These are phyloP conservation scores for Psix sp. DNA, from an alignment of 1,140 invertebrate species.

Conservation along the genomic window DNA sequence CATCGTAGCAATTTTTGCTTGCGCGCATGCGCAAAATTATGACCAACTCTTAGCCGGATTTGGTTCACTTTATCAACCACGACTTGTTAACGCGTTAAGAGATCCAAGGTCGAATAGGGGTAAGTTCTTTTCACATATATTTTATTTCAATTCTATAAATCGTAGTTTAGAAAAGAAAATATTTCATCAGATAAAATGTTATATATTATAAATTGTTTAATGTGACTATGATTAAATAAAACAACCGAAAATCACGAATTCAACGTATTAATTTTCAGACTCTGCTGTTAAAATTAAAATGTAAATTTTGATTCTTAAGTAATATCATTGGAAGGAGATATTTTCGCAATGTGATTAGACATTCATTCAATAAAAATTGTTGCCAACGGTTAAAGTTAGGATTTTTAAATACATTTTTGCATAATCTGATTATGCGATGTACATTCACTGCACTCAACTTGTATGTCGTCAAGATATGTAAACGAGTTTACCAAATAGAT, in stretches of 20 bases:
- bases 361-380: neutral
- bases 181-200: neutral
- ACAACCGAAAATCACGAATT: too few species aligned
- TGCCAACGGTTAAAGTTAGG: neutral
- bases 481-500: slow-evolving; percentile 36
- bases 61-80: slow-evolving; percentile 63
- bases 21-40: slow-evolving; percentile 67
- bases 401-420: slow-evolving; percentile 12
- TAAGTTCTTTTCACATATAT: slow-evolving; percentile 18
- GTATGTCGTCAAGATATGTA: slow-evolving; percentile 14
- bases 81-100: slow-evolving; percentile 60
- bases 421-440: slow-evolving; percentile 30
- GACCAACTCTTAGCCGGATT: slow-evolving; percentile 71
- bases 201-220: neutral
- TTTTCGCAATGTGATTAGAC: neutral
- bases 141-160: neutral
- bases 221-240: too few species aligned
- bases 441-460: slow-evolving; percentile 22
- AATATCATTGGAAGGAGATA: too few species aligned
- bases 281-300: too few species aligned
- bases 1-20: slow-evolving; percentile 60
- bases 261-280: too few species aligned
- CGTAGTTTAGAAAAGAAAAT: neutral
- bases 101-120: slow-evolving; percentile 73
- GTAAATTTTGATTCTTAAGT: too few species aligned